These are phyloP conservation scores for Melanaphis sacchari DNA, from an alignment of 1,140 invertebrate genomes.

Conservation along the genomic window DNA sequence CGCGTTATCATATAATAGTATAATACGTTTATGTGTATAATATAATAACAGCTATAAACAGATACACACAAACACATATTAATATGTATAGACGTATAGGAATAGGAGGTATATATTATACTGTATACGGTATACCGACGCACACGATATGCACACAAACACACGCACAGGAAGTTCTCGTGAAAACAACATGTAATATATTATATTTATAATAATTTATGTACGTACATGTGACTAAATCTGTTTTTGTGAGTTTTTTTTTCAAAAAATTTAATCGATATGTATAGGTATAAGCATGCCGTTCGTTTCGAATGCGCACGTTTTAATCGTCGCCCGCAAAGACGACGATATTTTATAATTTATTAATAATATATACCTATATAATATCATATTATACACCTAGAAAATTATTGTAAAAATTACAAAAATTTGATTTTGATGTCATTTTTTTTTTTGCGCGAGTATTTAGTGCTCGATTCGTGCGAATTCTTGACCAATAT, in stretches of 20 bases:
- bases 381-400: neutral
- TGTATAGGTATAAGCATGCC: neutral
- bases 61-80: neutral
- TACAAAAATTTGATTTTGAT: neutral
- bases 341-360: neutral
- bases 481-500: neutral
- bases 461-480: neutral
- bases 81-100: neutral
- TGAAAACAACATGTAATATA: neutral
- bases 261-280: neutral
- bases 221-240: neutral
- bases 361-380: neutral
- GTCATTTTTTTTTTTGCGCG: neutral
- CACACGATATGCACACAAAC: neutral
- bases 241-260: neutral
- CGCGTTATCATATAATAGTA: conserved; percentile 32
- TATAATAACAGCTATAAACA: neutral
- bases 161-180: neutral
- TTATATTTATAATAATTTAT: neutral
- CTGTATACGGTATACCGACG: neutral
- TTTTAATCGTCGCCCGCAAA: neutral
- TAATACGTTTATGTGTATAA: neutral
- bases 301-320: neutral
- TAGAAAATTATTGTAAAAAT: neutral
- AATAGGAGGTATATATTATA: neutral